Evolutionary conservation across 2,888 invertebrate species (phyloP).

Genomic region (Clivina fossor): DNA sequence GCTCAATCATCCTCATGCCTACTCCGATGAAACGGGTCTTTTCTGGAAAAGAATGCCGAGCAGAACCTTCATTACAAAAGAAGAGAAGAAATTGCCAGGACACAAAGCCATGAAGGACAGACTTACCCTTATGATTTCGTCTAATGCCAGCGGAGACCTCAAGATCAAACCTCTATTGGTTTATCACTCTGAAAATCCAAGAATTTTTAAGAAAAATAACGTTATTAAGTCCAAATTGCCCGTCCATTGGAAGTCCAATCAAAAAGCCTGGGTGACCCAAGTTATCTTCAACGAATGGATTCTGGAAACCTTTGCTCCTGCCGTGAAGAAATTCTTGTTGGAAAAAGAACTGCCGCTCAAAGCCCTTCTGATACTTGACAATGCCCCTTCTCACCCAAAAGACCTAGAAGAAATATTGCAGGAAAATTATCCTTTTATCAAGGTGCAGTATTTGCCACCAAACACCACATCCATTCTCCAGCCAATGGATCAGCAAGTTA

Average conservation of each 20-base stretch:
- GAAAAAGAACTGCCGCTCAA: background rate
- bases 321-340: conserved; percentile 35
- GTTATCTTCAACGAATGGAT: conserved; percentile 36
- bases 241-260: conserved; percentile 24
- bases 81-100: conserved; percentile 26
- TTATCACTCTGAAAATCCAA: conserved; percentile 27
- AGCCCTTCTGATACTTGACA: conserved; percentile 7
- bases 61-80: conserved; percentile 8
- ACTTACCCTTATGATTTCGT: conserved; percentile 26
- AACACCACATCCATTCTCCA: conserved; percentile 41
- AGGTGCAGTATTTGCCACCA: conserved; percentile 21
- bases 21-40: conserved; percentile 20
- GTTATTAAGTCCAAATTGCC: conserved; percentile 22
- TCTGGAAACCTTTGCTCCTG: conserved; percentile 22
- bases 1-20: too few species aligned
- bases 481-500: conserved; percentile 43
- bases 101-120: conserved; percentile 34
- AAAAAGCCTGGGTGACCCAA: conserved; percentile 34
- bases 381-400: conserved; percentile 30
- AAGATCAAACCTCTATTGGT: conserved; percentile 27
- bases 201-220: conserved; percentile 25
- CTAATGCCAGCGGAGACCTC: conserved; percentile 29
- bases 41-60: conserved; percentile 23
- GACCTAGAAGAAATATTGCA: conserved; percentile 33
- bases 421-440: conserved; percentile 34